Percentiles rank a stretch among this genome's conserved stretches.
Evolutionary conservation across 2,113 vertebrate genomes (phyloP).

Genomic region (Rhea pennata): DNA sequence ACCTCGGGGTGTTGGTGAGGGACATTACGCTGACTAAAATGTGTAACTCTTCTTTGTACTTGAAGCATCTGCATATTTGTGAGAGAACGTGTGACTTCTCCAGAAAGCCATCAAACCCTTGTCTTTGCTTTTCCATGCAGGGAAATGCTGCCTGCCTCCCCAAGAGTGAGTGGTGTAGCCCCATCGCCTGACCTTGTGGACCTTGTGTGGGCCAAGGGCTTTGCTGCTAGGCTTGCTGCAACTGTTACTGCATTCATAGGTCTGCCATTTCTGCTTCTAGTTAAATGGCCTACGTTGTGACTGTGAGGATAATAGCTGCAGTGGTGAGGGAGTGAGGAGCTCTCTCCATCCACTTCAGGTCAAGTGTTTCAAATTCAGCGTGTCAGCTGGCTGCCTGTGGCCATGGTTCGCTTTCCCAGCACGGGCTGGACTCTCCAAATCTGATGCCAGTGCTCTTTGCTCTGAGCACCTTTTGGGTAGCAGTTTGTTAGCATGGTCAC

Average conservation of each 20-base stretch:
- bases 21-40: background rate
- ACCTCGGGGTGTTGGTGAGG: rapidly evolving
- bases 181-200: background rate
- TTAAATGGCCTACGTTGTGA: background rate
- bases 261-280: background rate
- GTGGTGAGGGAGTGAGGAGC: background rate
- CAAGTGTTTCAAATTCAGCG: background rate
- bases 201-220: background rate
- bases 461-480: background rate
- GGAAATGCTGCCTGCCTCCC: background rate
- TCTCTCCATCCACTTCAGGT: background rate
- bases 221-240: background rate
- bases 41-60: background rate
- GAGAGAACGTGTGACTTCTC: background rate
- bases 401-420: background rate
- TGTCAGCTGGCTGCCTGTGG: background rate
- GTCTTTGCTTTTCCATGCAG: background rate
- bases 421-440: background rate
- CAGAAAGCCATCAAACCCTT: background rate
- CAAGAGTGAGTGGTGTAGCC: background rate
- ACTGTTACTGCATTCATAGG: background rate
- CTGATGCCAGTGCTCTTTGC: background rate
- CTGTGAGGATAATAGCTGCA: background rate
- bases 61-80: background rate
- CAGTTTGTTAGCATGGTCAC: rapidly evolving